Conservation (phyloP, 1,140 invertebrate genomes). For the Hylaeus volcanicus region DNA sequence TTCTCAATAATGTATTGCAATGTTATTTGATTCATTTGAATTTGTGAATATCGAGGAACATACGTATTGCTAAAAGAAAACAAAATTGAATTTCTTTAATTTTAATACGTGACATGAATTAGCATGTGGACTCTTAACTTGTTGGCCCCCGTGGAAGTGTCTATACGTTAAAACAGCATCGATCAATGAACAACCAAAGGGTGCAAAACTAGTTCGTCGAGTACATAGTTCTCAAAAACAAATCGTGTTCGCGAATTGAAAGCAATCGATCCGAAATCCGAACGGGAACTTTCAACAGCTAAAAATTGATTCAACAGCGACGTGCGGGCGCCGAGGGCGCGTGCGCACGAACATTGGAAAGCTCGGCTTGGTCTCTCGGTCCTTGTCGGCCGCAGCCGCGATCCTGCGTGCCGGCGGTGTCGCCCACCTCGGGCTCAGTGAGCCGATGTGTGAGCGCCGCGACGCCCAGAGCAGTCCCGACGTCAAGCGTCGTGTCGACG, state of each 20-base stretch:
- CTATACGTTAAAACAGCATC: no score
- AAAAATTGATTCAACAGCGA: constrained; percentile 34
- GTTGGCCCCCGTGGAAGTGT: no score
- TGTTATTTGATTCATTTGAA: no score
- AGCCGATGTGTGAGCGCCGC: constrained; percentile 68
- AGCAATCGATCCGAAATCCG: constrained; percentile 6
- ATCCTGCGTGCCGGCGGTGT: constrained; percentile 58
- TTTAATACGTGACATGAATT: no score
- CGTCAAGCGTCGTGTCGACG: constrained; percentile 37
- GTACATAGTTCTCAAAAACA: background rate
- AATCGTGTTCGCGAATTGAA: background rate
- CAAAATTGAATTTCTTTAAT: no score
- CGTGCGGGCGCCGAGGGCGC: constrained; percentile 22
- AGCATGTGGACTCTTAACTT: no score
- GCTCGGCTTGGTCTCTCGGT: constrained; percentile 63
- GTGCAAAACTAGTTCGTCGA: no score
- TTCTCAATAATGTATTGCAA: no score
- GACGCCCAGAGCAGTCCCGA: constrained; percentile 61
- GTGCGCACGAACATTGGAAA: constrained; percentile 50
- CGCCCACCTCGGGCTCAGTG: constrained; percentile 66
- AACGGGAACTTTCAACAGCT: constrained; percentile 24
- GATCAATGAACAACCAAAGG: no score
- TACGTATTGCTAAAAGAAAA: no score
- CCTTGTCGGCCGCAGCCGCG: constrained; percentile 62
- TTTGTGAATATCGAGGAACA: no score